phyloP scores from a whole-genome alignment of 1,140 invertebrate species.

The Ctenoplectra terminalis region DNA sequence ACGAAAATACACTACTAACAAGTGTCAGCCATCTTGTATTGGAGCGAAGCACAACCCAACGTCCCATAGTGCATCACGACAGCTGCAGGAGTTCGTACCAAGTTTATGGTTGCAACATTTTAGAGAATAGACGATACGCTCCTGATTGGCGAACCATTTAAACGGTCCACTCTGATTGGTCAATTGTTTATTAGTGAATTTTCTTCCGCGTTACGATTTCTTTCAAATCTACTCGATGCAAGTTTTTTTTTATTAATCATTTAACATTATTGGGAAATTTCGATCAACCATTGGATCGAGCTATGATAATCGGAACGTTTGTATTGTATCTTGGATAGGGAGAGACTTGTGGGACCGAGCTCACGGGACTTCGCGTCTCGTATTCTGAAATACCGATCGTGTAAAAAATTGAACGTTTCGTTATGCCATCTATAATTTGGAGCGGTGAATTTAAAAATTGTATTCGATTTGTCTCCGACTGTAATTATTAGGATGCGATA shows the following conservation, averaged over 20 bases:
- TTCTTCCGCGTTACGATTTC: neutral
- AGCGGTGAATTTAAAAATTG: too few relatives aligned
- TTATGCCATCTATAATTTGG: too few relatives aligned
- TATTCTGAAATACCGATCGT: too few relatives aligned
- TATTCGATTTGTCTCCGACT: too few relatives aligned
- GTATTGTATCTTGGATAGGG: too few relatives aligned
- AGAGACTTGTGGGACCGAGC: too few relatives aligned
- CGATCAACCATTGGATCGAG: neutral
- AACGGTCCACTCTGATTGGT: constrained; percentile 22
- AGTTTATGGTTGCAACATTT: constrained; percentile 37
- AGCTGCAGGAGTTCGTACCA: constrained; percentile 35
- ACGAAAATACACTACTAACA: constrained; percentile 80
- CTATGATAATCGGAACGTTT: neutral
- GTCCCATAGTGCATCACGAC: constrained; percentile 70
- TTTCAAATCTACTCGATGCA: constrained; percentile 16
- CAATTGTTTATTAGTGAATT: neutral
- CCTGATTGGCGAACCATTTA: constrained; percentile 26
- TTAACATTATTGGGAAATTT: constrained; percentile 10
- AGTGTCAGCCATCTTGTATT: constrained; percentile 81
- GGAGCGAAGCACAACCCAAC: constrained; percentile 65
- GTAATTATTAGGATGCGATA: too few relatives aligned
- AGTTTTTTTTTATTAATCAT: neutral
- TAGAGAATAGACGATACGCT: neutral
- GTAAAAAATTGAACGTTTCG: too few relatives aligned
- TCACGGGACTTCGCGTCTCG: too few relatives aligned